These are phyloP conservation scores for Carcina quercana DNA, from an alignment of 2,888 invertebrate species.

Conservation along the genomic window DNA sequence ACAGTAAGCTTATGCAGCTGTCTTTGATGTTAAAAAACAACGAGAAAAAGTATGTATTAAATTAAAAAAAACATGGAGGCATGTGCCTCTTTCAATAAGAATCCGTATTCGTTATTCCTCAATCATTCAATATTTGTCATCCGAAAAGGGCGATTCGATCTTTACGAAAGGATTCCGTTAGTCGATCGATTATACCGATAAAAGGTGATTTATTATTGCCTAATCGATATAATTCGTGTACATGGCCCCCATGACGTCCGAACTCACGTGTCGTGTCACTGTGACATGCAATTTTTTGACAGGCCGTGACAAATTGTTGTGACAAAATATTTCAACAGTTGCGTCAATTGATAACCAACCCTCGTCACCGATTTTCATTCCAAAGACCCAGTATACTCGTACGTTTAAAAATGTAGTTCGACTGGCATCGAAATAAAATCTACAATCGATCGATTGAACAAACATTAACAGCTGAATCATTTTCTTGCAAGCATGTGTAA, in stretches of 20 bases:
- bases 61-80: constrained; percentile 26
- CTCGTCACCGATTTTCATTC: constrained; percentile 30
- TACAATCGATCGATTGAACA: neutral
- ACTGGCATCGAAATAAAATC: neutral
- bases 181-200: constrained; percentile 55
- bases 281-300: constrained; percentile 60
- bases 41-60: too few relatives aligned
- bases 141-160: constrained; percentile 50
- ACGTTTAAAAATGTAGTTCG: too few relatives aligned
- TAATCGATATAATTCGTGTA: constrained; percentile 66
- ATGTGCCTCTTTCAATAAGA: constrained; percentile 19
- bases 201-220: constrained; percentile 56
- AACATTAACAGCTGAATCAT: constrained; percentile 1
- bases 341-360: constrained; percentile 49
- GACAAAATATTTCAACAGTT: constrained; percentile 75
- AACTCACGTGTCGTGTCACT: constrained; percentile 38
- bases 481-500: constrained; percentile 8
- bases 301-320: constrained; percentile 70
- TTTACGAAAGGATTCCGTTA: constrained; percentile 53
- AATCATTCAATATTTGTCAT: constrained; percentile 51
- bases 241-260: constrained; percentile 41
- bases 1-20: too few relatives aligned
- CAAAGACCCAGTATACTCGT: too few relatives aligned
- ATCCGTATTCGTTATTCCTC: constrained; percentile 24
- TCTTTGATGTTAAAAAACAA: too few relatives aligned